phyloP scores from a whole-genome alignment of 2,888 invertebrate genomes.

The Pollenia griseotomentosa region DNA sequence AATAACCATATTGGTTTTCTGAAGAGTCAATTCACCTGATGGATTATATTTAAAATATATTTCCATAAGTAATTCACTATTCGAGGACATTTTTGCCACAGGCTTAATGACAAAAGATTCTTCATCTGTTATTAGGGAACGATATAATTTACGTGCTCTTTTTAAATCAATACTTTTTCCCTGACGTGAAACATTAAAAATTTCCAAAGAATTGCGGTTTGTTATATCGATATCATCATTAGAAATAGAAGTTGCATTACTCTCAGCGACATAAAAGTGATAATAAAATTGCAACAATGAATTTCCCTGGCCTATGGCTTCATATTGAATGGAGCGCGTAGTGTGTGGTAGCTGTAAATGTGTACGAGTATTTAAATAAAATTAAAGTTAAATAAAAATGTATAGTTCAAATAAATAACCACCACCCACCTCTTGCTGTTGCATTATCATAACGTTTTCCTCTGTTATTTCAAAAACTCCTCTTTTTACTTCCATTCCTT shows the following conservation, averaged over 20 bases:
- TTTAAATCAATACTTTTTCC: background rate
- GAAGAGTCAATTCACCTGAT: background rate
- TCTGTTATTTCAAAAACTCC: background rate
- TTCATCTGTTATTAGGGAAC: too few relatives aligned
- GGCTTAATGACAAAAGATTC: background rate
- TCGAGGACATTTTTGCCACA: background rate
- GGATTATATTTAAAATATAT: constrained; percentile 27
- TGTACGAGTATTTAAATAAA: background rate
- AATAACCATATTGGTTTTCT: constrained; percentile 48
- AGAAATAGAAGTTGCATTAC: too few relatives aligned
- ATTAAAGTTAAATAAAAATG: background rate
- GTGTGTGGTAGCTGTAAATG: constrained; percentile 8
- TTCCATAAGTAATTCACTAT: constrained; percentile 12
- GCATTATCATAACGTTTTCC: background rate
- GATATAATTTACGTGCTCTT: background rate
- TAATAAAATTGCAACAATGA: constrained; percentile 40
- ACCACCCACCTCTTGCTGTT: constrained; percentile 13
- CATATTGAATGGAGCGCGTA: constrained; percentile 30
- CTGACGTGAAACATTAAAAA: background rate
- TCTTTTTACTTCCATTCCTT: background rate
- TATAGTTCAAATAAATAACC: background rate
- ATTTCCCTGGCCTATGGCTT: constrained; percentile 7
- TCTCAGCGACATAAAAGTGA: background rate
- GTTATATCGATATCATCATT: too few relatives aligned
- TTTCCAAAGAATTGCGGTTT: background rate